These are phyloP conservation scores for Pediacus dermestoides DNA, from an alignment of 2,888 invertebrate genomes.

Conservation along the genomic window DNA sequence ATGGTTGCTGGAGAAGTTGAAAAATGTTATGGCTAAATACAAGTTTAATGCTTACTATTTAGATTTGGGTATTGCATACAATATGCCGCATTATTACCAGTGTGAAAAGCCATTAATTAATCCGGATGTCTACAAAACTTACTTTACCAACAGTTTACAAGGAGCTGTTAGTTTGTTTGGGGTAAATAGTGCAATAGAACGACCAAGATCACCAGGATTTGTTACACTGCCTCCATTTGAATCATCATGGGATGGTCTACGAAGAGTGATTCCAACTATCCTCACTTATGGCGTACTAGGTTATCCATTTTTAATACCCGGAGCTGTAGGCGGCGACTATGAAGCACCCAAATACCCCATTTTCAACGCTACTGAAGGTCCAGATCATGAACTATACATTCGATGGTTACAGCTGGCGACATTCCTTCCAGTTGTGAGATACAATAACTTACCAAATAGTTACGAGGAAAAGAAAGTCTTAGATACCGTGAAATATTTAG, in stretches of 20 bases:
- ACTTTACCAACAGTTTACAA: slow-evolving; percentile 65
- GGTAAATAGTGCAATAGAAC: slow-evolving; percentile 75
- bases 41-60: slow-evolving; percentile 82
- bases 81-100: slow-evolving; percentile 82
- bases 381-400: slow-evolving; percentile 77
- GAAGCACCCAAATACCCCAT: slow-evolving; percentile 57
- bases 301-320: slow-evolving; percentile 89
- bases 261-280: slow-evolving; percentile 79
- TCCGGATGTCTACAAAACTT: slow-evolving; percentile 78
- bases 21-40: slow-evolving; percentile 66
- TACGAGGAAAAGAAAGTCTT: slow-evolving; percentile 75
- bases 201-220: slow-evolving; percentile 82
- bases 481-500: slow-evolving; percentile 72
- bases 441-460: slow-evolving; percentile 84
- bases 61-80: slow-evolving; percentile 77
- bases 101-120: slow-evolving; percentile 70
- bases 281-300: slow-evolving; percentile 86
- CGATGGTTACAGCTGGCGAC: slow-evolving; percentile 89
- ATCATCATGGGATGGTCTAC: slow-evolving; percentile 75
- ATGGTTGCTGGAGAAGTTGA: slow-evolving; percentile 73
- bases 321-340: slow-evolving; percentile 89
- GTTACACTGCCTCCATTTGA: slow-evolving; percentile 81
- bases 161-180: slow-evolving; percentile 68
- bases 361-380: slow-evolving; percentile 47
- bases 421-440: slow-evolving; percentile 88